Percentiles rank a stretch among this genome's conserved stretches.
These are phyloP conservation scores for Meloe dianella DNA, from an alignment of 2,888 invertebrate species.

Conservation along the genomic window DNA sequence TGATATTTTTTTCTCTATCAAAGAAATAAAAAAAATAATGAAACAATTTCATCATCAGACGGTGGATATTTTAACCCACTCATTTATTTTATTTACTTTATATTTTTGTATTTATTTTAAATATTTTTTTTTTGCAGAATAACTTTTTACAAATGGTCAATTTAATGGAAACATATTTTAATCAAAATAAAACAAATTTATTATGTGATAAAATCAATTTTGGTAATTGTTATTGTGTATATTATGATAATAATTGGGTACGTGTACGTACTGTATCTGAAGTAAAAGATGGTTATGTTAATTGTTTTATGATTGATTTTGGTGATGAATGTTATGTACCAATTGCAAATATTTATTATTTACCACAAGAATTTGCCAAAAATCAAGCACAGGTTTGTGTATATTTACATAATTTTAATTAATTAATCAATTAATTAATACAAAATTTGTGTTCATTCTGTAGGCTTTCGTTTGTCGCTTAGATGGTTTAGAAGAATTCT, in stretches of 20 bases:
- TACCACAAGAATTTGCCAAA: slow-evolving; percentile 69
- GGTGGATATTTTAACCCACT: too few relatives aligned
- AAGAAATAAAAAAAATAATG: too few relatives aligned
- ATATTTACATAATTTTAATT: neutral
- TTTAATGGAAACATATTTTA: slow-evolving; percentile 58
- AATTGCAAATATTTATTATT: slow-evolving; percentile 64
- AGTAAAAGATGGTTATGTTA: slow-evolving; percentile 41
- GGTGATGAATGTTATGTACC: slow-evolving; percentile 71
- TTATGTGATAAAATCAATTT: slow-evolving; percentile 42
- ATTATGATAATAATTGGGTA: slow-evolving; percentile 59
- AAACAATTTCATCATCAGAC: too few relatives aligned
- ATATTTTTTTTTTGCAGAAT: slow-evolving; percentile 51
- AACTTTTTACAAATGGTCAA: slow-evolving; percentile 53
- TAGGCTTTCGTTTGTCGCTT: slow-evolving; percentile 74
- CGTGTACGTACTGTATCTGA: slow-evolving; percentile 58
- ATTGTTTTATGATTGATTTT: slow-evolving; percentile 76
- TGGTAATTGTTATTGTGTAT: slow-evolving; percentile 59
- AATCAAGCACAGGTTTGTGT: slow-evolving; percentile 69
- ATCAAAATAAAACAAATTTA: slow-evolving; percentile 36
- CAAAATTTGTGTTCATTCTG: slow-evolving; percentile 22
- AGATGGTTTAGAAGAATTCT: slow-evolving; percentile 72
- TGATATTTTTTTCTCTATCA: too few relatives aligned
- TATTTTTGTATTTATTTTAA: neutral
- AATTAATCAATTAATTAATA: neutral
- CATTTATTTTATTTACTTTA: too few relatives aligned